Evolutionary conservation across 2,113 vertebrate species (phyloP).

Genomic region (Nibea albiflora): DNA sequence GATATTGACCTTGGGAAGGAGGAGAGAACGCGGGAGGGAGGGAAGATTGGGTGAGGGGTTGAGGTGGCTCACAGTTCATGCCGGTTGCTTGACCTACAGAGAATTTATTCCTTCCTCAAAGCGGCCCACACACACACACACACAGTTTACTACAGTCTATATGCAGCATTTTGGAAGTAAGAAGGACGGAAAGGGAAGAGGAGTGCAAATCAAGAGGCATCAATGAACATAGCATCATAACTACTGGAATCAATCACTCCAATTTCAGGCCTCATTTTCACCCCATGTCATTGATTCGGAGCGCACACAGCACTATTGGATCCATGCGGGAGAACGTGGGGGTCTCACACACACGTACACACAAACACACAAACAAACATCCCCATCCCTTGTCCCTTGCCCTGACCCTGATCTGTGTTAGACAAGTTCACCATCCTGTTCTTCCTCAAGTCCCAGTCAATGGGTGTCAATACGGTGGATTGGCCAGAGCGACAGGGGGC

Average conservation of each 20-base stretch:
- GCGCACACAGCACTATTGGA: conserved; percentile 70
- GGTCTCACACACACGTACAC: conserved; percentile 45
- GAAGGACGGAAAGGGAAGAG: conserved; percentile 29
- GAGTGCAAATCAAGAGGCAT: conserved; percentile 53
- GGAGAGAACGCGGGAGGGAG: conserved; percentile 54
- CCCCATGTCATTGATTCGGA: conserved; percentile 71
- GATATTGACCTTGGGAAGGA: conserved; percentile 84
- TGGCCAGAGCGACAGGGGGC: conserved; percentile 70
- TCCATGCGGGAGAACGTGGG: conserved; percentile 38
- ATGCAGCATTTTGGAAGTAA: conserved; percentile 22
- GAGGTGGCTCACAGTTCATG: conserved; percentile 65
- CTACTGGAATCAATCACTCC: conserved; percentile 65
- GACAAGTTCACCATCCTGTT: conserved; percentile 83
- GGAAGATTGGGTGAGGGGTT: conserved; percentile 62
- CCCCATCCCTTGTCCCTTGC: conserved; percentile 53
- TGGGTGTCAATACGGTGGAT: conserved; percentile 82
- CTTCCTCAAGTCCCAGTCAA: conserved; percentile 81
- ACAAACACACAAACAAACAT: conserved; percentile 41
- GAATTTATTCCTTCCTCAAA: conserved; percentile 42
- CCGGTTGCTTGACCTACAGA: conserved; percentile 57
- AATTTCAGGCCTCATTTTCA: conserved; percentile 68
- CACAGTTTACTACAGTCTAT: not conserved
- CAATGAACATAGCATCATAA: conserved; percentile 65
- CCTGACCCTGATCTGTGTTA: conserved; percentile 79
- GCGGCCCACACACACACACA: not conserved